A percentile compares a stretch with the other conserved stretches of the same genome.
Evolutionary conservation across 53 echinoderm and acorn worm genomes (phyloP).

Genomic region (Antedon mediterranea): DNA sequence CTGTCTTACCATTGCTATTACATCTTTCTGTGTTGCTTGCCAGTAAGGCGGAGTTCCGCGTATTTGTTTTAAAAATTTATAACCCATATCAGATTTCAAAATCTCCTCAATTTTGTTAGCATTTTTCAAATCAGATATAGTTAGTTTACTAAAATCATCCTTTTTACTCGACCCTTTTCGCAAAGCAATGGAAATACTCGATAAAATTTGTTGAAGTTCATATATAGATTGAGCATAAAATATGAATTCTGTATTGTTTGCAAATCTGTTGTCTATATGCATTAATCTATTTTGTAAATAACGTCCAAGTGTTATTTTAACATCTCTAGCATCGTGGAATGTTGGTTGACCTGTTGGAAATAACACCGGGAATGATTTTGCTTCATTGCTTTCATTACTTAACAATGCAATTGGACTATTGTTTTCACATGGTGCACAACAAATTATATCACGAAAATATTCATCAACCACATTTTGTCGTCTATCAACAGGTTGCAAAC

Average conservation of each 20-base stretch:
- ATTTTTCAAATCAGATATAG: slow-evolving; percentile 23
- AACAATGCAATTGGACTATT: slow-evolving; percentile 40
- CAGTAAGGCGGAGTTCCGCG: slow-evolving; percentile 51
- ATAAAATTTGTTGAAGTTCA: slow-evolving; percentile 43
- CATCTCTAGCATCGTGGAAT: slow-evolving; percentile 30
- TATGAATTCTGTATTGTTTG: slow-evolving; percentile 37
- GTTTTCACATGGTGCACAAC: slow-evolving; percentile 50
- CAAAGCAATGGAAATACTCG: slow-evolving; percentile 58
- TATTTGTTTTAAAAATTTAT: slow-evolving; percentile 34
- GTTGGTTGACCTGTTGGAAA: slow-evolving; percentile 48
- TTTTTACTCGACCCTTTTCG: slow-evolving; percentile 29
- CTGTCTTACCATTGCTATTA: slow-evolving; percentile 43
- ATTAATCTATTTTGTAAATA: slow-evolving; percentile 52
- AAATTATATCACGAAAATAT: slow-evolving; percentile 29
- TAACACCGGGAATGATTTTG: slow-evolving; percentile 32
- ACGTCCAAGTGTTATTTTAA: slow-evolving; percentile 25
- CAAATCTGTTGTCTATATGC: slow-evolving; percentile 51
- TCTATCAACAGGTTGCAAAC: slow-evolving; percentile 38
- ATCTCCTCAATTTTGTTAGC: slow-evolving; percentile 18
- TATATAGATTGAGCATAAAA: slow-evolving; percentile 60
- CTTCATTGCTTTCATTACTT: slow-evolving; percentile 32
- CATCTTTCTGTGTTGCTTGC: slow-evolving; percentile 36
- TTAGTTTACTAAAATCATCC: slow-evolving; percentile 1
- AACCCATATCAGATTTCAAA: slow-evolving; percentile 20
- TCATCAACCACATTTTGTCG: slow-evolving; percentile 25